Evolutionary conservation across 1,140 invertebrate genomes (phyloP), one percentile per base, ranked within the genome.

Genomic region (Drosophila auraria): DNA sequence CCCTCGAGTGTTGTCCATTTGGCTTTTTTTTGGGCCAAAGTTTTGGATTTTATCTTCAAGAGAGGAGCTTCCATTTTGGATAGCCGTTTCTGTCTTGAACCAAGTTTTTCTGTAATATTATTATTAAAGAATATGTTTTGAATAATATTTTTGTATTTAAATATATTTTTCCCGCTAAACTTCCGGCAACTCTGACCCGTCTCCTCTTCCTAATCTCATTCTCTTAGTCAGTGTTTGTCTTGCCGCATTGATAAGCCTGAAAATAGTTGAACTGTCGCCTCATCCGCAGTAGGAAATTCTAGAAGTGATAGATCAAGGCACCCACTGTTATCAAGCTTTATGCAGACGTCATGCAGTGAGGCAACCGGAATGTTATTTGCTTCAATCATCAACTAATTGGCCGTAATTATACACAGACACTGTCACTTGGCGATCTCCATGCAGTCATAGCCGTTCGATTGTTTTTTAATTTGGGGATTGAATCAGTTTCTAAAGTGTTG

Each of bases 281-380:
- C 50, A 71, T 71, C 68, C 64, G 68, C 68, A 71, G 27, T 69
- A 71, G 20, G 68, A 69, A 69, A 38, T 71, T 71, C 40, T 68
- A 33, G 50, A 56, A 47, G 40, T 45, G 45, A 49, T 69, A 69
- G 38, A 69, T 69, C 23, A 14, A 17, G 30, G 14, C 40, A 38
- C 17, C 30, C 49, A 11, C 7, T 62, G 20, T 64, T 68, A 68
- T 68, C 60, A 47, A 25, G n/a, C 8, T 20, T 47, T 66, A 47
- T 49, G 64, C 60, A 63, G 50, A 71, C 50, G 64, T 69, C 50
- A 71, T 69, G 64, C 50, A 47, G 64, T 68, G 20, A 54, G 33
- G 68, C 62, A 45, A 71, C 27, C 27, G 50, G 63, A 45, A 56
- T 57, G 50, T 40, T 71, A 69, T 69, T 68, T 69, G 9, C 14